These are phyloP conservation scores for Campoletis raptor DNA, from an alignment of 2,888 invertebrate species.

Conservation along the genomic window DNA sequence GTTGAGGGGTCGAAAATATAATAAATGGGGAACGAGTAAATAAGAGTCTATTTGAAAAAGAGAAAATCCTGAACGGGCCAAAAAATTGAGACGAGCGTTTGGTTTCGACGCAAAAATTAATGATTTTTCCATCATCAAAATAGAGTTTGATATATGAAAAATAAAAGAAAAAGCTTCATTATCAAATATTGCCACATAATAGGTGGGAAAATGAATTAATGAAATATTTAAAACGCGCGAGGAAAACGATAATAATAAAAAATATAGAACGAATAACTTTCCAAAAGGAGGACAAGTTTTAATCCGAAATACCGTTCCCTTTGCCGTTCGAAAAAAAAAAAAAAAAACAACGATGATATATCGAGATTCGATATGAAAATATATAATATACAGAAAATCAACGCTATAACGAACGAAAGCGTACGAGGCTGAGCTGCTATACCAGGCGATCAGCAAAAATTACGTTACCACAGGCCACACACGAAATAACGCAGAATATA, in stretches of 20 bases:
- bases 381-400: slow-evolving; percentile 40
- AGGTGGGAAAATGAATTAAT: neutral
- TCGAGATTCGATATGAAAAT: neutral
- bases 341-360: slow-evolving; percentile 14
- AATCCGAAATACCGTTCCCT: neutral
- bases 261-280: neutral
- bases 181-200: no score
- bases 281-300: neutral
- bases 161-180: neutral
- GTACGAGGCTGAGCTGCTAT: slow-evolving; percentile 67
- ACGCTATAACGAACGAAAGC: slow-evolving; percentile 65
- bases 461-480: slow-evolving; percentile 66
- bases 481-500: slow-evolving; percentile 62
- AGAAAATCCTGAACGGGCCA: slow-evolving; percentile 20
- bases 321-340: no score
- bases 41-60: slow-evolving; percentile 47
- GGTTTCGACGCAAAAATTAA: neutral
- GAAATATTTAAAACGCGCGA: neutral
- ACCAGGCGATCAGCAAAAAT: slow-evolving; percentile 68
- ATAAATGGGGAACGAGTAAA: slow-evolving; percentile 25
- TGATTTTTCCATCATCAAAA: neutral
- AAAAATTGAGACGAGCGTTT: slow-evolving; percentile 20
- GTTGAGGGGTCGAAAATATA: slow-evolving; percentile 42
- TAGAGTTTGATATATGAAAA: neutral
- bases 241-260: neutral